Percentiles rank a stretch among this genome's conserved stretches.
These are phyloP conservation scores for Agrilus biguttatus DNA, from an alignment of 2,888 invertebrate genomes.

Conservation along the genomic window DNA sequence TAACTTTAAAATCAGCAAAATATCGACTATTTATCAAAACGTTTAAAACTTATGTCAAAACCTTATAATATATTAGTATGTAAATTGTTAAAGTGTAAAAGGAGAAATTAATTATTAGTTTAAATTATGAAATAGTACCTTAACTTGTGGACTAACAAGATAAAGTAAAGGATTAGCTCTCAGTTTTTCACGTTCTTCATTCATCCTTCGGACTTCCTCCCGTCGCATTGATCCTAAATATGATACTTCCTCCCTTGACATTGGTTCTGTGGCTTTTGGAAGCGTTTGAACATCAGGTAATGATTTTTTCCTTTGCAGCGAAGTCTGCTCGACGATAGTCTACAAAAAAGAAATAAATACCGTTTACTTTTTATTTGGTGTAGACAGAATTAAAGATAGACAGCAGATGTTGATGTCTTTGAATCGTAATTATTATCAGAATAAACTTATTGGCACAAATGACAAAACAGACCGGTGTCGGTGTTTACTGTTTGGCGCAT, in stretches of 20 bases:
- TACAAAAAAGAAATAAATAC: slow-evolving; percentile 28
- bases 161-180: slow-evolving; percentile 91
- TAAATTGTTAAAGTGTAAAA: no score
- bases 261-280: slow-evolving; percentile 64
- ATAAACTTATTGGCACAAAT: no score
- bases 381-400: slow-evolving; percentile 1
- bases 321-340: slow-evolving; percentile 65
- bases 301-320: slow-evolving; percentile 87
- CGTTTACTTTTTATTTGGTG: slow-evolving; percentile 6
- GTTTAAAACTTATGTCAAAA: no score
- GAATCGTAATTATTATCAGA: no score
- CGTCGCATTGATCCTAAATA: slow-evolving; percentile 85
- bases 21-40: no score
- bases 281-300: slow-evolving; percentile 87
- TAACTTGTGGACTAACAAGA: slow-evolving; percentile 92
- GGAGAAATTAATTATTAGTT: no score
- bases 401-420: no score
- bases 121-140: slow-evolving; percentile 35
- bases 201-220: slow-evolving; percentile 84
- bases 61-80: no score
- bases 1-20: no score
- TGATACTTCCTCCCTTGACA: slow-evolving; percentile 93
- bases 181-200: slow-evolving; percentile 82
- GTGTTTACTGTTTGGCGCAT: no score
- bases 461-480: no score